phyloP scores from a whole-genome alignment of 2,113 vertebrate genomes.

The Oncorhynchus gorbuscha region DNA sequence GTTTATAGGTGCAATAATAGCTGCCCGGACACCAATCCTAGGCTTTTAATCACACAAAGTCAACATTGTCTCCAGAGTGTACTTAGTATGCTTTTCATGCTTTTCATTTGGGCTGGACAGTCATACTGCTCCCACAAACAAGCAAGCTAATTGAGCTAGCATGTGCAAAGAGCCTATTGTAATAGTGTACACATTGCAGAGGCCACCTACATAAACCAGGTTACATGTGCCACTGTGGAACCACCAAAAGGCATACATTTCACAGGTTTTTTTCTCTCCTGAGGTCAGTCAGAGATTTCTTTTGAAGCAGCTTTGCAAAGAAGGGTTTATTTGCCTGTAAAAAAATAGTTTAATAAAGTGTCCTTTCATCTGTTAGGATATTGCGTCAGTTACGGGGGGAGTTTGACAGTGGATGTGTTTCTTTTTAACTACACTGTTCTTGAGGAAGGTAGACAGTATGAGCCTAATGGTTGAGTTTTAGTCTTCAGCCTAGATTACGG shows the following conservation, averaged over 20 bases:
- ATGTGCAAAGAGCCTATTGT: slow-evolving; percentile 10
- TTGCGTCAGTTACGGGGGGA: slow-evolving; percentile 20
- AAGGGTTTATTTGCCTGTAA: slow-evolving; percentile 25
- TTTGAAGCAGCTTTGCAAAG: slow-evolving; percentile 32
- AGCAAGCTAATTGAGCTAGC: too few relatives aligned
- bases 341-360: slow-evolving; percentile 20
- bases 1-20: slow-evolving; percentile 16
- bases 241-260: slow-evolving; percentile 24
- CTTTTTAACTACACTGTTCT: neutral
- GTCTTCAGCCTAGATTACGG: too few relatives aligned
- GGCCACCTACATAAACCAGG: neutral
- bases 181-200: neutral
- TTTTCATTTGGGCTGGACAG: neutral
- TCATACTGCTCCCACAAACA: neutral
- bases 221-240: slow-evolving; percentile 33
- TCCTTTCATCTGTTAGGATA: slow-evolving; percentile 35
- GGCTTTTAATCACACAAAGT: slow-evolving; percentile 17
- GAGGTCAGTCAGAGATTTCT: neutral
- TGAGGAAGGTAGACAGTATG: neutral
- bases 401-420: neutral
- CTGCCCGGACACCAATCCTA: slow-evolving; percentile 2
- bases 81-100: slow-evolving; percentile 6
- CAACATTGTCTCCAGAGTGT: slow-evolving; percentile 32
- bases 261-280: slow-evolving; percentile 14
- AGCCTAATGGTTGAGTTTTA: too few relatives aligned